These are phyloP conservation scores for Bothrops jararaca DNA, from an alignment of 2,113 vertebrate genomes.

Conservation along the genomic window DNA sequence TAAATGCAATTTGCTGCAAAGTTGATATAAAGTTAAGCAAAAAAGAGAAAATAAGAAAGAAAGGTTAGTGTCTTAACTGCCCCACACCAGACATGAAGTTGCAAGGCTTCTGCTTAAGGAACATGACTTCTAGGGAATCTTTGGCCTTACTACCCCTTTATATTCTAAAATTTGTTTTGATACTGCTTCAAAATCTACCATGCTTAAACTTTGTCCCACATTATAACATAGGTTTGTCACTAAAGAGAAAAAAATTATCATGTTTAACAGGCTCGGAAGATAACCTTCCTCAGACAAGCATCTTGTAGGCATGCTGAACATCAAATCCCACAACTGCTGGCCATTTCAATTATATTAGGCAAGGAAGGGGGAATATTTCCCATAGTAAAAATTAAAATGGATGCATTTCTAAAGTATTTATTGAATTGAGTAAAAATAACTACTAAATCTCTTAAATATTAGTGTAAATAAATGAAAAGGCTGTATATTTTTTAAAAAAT, in stretches of 20 bases:
- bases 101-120: neutral
- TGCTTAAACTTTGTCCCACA: neutral
- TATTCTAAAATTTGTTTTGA: neutral
- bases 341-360: too few species aligned
- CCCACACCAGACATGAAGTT: neutral
- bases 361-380: too few species aligned
- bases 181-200: neutral
- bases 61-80: neutral
- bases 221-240: neutral
- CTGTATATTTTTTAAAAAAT: neutral
- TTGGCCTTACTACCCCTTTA: neutral
- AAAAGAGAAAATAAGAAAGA: neutral
- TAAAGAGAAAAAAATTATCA: neutral
- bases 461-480: too few species aligned
- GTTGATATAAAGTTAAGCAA: neutral
- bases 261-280: neutral
- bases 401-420: too few species aligned
- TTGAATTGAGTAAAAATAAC: too few species aligned
- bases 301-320: too few species aligned
- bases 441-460: too few species aligned
- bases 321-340: too few species aligned
- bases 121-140: neutral
- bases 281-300: neutral
- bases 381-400: too few species aligned
- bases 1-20: neutral